These are phyloP conservation scores for Phalloptychus januarius DNA, from an alignment of 2,797 vertebrate genomes.

Conservation along the genomic window DNA sequence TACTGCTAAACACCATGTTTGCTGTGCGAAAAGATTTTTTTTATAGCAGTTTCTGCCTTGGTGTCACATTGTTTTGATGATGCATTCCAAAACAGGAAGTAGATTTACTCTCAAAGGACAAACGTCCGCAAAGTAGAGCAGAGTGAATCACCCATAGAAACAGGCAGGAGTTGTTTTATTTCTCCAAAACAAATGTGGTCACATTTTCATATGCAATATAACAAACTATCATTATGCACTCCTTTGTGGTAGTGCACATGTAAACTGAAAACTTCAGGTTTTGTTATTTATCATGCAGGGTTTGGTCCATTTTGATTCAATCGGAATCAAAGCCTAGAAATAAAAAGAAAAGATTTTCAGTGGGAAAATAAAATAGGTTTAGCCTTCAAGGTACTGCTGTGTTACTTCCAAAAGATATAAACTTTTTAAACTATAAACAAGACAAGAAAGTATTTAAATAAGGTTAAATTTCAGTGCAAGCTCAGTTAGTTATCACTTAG, in stretches of 20 bases:
- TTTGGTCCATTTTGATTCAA: neutral
- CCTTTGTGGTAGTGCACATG: neutral
- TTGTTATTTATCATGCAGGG: neutral
- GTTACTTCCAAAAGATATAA: neutral
- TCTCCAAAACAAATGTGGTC: neutral
- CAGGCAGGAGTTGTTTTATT: neutral
- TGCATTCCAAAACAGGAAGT: neutral
- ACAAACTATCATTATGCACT: neutral
- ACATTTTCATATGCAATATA: neutral
- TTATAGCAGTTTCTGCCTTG: neutral
- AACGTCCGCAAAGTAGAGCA: neutral
- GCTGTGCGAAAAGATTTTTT: slow-evolving; percentile 1
- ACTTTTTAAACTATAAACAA: neutral
- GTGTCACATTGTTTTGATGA: slow-evolving; percentile 1
- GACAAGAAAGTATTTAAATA: too few species aligned
- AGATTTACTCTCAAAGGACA: neutral
- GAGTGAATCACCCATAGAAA: neutral
- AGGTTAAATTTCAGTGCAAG: neutral
- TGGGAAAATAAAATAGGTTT: neutral
- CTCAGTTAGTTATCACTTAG: too few species aligned
- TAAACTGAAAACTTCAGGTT: neutral
- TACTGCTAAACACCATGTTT: neutral
- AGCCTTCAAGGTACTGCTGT: neutral
- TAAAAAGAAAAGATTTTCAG: neutral
- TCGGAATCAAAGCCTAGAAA: neutral